Evolutionary conservation across 37 sponge, comb jelly and placozoan genomes (phyloP), one percentile per base, ranked within the genome.

Genomic region (Chondrosia reniformis): DNA sequence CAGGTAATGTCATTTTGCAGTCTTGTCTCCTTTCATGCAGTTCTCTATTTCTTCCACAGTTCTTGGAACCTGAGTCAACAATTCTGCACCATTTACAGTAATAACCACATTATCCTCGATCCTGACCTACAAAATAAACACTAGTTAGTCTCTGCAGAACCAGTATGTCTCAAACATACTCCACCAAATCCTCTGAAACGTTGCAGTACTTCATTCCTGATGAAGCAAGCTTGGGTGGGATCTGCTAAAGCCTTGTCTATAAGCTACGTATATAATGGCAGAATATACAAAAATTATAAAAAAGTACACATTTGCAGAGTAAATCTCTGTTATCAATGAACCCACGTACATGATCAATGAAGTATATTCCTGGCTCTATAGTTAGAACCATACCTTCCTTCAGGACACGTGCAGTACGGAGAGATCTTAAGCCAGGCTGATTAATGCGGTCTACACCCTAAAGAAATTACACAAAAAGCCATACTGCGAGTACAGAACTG

Each of bases 301-400:
- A 3, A 6, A 5, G 2, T 41, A 55, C 77, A 55, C 58, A 52
- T 27, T 25, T 58, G 55, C 34, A n/a, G n/a, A n/a, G n/a, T n/a
- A n/a, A n/a, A n/a, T n/a, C n/a, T n/a, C n/a, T n/a, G n/a, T n/a
- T n/a, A n/a, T n/a, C n/a, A n/a, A n/a, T n/a, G n/a, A n/a, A n/a
- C n/a, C n/a, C 55, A 83, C 92, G 81, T 61, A 96, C 92, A 61
- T 82, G 81, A 6, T 96, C 80, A 31, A 91, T 91, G 77, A 99
- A 93, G 87, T 99, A 99, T 59, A 87, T 71, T 1, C 99, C 99
- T 15, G 99, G 99, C 73, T 99, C 99, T 59, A 99, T 77, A 28
- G 99, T 99, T 42, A 99, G 58, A 76, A 94, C 95, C 99, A 99
- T 99, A 19, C 96, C 96, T 33, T 84, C 94, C 74, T 96, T 37